A percentile compares a stretch with the other conserved stretches of the same genome.
Conservation (phyloP, 2,888 invertebrate genomes). For the Esperia sulphurella region DNA sequence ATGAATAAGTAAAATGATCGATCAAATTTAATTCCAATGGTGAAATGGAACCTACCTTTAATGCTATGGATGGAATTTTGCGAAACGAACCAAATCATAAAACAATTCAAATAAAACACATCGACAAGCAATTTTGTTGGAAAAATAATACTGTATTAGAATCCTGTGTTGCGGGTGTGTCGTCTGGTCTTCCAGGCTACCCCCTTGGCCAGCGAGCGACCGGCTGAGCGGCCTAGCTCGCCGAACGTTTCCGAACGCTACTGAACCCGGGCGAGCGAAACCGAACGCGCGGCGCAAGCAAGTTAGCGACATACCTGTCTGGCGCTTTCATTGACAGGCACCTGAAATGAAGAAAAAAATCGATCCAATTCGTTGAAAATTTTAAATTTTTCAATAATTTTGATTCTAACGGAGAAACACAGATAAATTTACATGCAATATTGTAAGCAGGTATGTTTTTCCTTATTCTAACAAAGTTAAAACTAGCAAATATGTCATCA, state of each 20-base stretch:
- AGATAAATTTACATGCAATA: constrained; percentile 78
- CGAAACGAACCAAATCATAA: constrained; percentile 34
- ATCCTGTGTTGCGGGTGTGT: constrained; percentile 76
- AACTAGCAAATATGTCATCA: no score
- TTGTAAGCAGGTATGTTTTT: background rate
- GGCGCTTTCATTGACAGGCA: constrained; percentile 87
- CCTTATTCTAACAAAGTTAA: no score
- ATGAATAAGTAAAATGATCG: constrained; percentile 26
- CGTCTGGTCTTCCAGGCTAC: constrained; percentile 76
- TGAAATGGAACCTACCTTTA: constrained; percentile 61
- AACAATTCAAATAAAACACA: constrained; percentile 65
- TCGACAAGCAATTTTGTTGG: constrained; percentile 73
- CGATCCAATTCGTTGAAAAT: constrained; percentile 82
- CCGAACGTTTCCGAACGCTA: constrained; percentile 68
- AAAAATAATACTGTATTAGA: constrained; percentile 64
- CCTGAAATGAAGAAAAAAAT: constrained; percentile 85
- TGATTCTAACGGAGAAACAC: constrained; percentile 41
- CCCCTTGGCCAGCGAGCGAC: constrained; percentile 61
- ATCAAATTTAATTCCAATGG: constrained; percentile 48
- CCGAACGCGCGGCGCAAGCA: constrained; percentile 64
- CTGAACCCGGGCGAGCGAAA: constrained; percentile 72
- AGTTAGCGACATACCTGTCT: constrained; percentile 83
- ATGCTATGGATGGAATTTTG: constrained; percentile 31
- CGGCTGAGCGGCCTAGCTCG: constrained; percentile 60
- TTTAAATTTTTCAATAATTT: constrained; percentile 67